Conservation (phyloP, 2,797 vertebrate species). For the Characodon lateralis region DNA sequence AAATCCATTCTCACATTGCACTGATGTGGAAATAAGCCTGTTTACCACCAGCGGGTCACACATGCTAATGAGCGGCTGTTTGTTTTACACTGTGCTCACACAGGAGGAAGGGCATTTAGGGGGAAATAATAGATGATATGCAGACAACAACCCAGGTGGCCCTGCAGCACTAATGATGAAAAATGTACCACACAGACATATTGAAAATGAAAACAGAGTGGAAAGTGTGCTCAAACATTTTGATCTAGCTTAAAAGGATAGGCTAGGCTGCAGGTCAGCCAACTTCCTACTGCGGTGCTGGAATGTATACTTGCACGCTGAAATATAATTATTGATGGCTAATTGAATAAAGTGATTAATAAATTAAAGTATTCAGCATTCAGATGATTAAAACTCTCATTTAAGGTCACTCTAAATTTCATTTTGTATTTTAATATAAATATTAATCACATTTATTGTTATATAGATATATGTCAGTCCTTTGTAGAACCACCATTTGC, state of each 20-base stretch:
- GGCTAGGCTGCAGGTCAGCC: too few species aligned
- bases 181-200: conserved; percentile 57
- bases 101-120: conserved; percentile 76
- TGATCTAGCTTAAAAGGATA: conserved; percentile 3
- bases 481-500: too few species aligned
- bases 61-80: conserved; percentile 83
- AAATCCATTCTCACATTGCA: conserved; percentile 78
- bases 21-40: conserved; percentile 81
- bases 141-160: conserved; percentile 68
- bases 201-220: conserved; percentile 65
- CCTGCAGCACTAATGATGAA: conserved; percentile 65
- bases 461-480: too few species aligned
- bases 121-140: conserved; percentile 74
- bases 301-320: too few species aligned
- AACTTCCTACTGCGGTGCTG: too few species aligned
- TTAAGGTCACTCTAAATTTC: too few species aligned
- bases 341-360: too few species aligned
- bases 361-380: too few species aligned
- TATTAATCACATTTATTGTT: too few species aligned
- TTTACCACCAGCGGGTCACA: conserved; percentile 80
- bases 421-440: too few species aligned
- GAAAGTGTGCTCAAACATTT: conserved; percentile 54
- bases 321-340: too few species aligned
- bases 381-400: too few species aligned
- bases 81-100: conserved; percentile 79